Base-by-base conservation (phyloP, 2,113 vertebrate genomes). In the Actenoides hombroni region DNA sequence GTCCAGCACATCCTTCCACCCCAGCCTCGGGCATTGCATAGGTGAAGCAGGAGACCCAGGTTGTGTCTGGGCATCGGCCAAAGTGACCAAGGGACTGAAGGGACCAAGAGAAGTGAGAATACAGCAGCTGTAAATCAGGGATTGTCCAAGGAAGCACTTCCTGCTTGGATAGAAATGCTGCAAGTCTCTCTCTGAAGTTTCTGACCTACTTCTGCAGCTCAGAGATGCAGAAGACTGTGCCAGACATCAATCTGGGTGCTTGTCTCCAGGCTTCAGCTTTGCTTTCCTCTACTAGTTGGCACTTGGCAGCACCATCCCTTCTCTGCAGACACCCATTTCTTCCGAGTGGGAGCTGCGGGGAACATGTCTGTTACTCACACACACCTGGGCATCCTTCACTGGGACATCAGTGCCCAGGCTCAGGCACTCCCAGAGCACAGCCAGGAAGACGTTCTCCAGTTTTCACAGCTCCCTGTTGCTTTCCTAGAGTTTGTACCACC, bases 141-240 rank as follows among this genome's bases (percentile, higher is more conserved):
- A 69, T 15, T 35, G 1, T 29, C 56, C 46, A n/a, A 83, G 51
- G 24, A 94, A 74, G 18, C 33, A 35, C 46, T 56, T 65, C 13
- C 53, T 90, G 40, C 35, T 76, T 8, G 5, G 35, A 70, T 12
- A 75, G 44, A 83, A 67, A 80, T 4, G 25, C 51, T 90, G 26
- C 51, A 51, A 51, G 16, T 46, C 51, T 76, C 48, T 77, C 60
- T 63, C n/a, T 44, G 29, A 31, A 68, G 16, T 80, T 88, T 92
- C 75, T 90, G 84, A 90, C 70, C 88, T 87, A 88, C 37, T 95
- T 93, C 61, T 79, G 82, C 26, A 83, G 35, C 44, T 69, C 44
- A 26, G 44, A 3, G 6, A 88, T 65, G 42, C 1, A 2, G 48
- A 21, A 92, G 75, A 46, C 71, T 76, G 74, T 92, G 88, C 75